Evolutionary conservation across 2,113 vertebrate species (phyloP).

Genomic region (Cebus imitator): DNA sequence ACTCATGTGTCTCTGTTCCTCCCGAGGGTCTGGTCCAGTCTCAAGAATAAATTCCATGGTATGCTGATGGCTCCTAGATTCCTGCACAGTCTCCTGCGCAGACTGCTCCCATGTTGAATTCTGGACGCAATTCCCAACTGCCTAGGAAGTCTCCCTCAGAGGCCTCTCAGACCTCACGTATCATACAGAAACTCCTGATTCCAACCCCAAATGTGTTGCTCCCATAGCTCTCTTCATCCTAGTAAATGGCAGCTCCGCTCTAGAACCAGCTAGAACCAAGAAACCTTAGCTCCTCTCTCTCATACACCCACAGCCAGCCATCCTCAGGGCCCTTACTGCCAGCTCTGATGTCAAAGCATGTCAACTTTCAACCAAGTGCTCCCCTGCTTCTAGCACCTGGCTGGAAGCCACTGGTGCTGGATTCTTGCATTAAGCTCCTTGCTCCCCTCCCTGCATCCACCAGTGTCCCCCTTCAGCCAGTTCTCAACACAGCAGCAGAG

Average conservation of each 20-base stretch:
- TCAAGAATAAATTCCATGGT: not conserved
- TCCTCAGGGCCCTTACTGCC: accelerated
- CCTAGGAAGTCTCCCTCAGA: not conserved
- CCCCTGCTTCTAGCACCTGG: not conserved
- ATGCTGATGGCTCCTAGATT: not conserved
- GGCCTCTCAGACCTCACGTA: not conserved
- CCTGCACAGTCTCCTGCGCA: not conserved
- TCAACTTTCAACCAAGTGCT: not conserved
- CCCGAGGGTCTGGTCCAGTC: not conserved
- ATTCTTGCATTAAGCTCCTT: not conserved
- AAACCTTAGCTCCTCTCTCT: not conserved
- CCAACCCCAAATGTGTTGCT: not conserved
- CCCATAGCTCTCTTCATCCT: not conserved
- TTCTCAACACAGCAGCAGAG: not conserved
- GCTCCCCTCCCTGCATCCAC: not conserved
- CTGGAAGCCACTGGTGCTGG: not conserved
- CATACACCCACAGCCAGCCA: not conserved
- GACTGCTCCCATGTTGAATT: not conserved
- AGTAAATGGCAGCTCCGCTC: not conserved
- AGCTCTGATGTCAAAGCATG: too few species aligned
- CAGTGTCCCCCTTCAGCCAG: not conserved
- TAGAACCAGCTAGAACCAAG: not conserved
- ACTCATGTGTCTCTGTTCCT: not conserved
- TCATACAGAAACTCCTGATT: not conserved
- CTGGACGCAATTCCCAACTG: not conserved